A percentile compares a stretch with the other conserved stretches of the same genome.
phyloP scores from a whole-genome alignment of 1,140 invertebrate genomes.

The Adelges cooleyi region DNA sequence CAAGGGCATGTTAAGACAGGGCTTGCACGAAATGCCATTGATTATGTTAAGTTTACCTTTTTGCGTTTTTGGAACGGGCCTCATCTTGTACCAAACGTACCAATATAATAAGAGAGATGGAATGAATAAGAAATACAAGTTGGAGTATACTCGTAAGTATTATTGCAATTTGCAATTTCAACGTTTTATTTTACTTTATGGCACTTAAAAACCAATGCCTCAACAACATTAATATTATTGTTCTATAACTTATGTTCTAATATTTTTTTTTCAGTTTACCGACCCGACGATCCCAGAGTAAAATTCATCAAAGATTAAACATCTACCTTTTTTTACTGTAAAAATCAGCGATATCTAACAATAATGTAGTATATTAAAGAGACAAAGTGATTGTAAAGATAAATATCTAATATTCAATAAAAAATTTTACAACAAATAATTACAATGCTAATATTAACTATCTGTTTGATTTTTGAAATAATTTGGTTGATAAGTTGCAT shows the following conservation, averaged over 20 bases:
- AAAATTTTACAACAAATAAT: neutral
- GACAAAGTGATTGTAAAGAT: neutral
- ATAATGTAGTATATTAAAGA: neutral
- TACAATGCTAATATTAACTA: conserved; percentile 8
- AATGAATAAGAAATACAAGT: conserved; percentile 1
- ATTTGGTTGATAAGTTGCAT: neutral
- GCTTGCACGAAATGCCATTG: conserved; percentile 10
- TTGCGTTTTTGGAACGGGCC: neutral
- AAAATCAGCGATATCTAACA: neutral
- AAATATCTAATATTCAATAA: neutral
- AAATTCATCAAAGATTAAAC: neutral
- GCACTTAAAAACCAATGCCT: neutral
- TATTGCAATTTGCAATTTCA: neutral
- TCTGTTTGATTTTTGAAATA: conserved; percentile 7
- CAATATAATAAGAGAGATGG: neutral
- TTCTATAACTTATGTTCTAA: neutral
- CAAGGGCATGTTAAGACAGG: conserved; percentile 1
- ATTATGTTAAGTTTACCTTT: neutral
- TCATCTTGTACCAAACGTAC: neutral
- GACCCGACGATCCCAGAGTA: conserved; percentile 18
- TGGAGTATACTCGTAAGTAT: conserved; percentile 9
- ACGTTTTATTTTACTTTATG: neutral
- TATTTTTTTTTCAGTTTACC: conserved; percentile 15
- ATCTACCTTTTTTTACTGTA: neutral
- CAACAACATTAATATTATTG: neutral